Conservation (phyloP, 2,113 vertebrate genomes). For the Oryzias javanicus region DNA sequence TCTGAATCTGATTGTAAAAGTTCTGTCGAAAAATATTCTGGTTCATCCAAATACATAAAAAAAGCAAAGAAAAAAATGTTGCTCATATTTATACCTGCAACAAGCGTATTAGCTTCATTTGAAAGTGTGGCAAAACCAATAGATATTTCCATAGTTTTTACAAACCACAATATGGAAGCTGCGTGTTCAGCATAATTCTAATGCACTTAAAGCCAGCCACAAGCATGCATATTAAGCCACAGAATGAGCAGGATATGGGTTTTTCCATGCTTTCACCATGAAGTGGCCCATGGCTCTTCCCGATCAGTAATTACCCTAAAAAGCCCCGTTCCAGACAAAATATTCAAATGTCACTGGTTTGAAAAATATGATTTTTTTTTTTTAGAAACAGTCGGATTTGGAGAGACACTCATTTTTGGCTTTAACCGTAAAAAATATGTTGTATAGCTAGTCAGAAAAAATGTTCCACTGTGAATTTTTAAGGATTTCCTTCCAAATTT, state of each 20-base stretch:
- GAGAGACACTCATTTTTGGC: background rate
- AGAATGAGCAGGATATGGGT: slow-evolving; percentile 86
- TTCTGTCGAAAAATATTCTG: slow-evolving; percentile 13
- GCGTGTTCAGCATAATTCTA: slow-evolving; percentile 77
- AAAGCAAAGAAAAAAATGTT: slow-evolving; percentile 20
- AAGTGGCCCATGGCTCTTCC: slow-evolving; percentile 82
- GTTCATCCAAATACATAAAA: slow-evolving; percentile 33
- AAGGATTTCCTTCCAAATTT: slow-evolving; percentile 1
- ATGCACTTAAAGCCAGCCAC: slow-evolving; percentile 75
- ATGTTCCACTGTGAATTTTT: background rate
- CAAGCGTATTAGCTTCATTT: slow-evolving; percentile 68
- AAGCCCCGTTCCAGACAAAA: slow-evolving; percentile 50
- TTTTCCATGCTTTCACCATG: slow-evolving; percentile 83
- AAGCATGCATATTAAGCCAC: slow-evolving; percentile 69
- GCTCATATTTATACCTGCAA: slow-evolving; percentile 52
- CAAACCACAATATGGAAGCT: slow-evolving; percentile 79
- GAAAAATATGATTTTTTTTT: background rate
- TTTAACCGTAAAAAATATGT: background rate
- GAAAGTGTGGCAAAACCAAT: slow-evolving; percentile 62
- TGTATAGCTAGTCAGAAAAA: background rate
- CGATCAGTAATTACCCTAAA: slow-evolving; percentile 78
- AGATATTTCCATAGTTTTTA: slow-evolving; percentile 73
- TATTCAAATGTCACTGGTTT: slow-evolving; percentile 15
- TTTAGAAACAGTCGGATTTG: background rate
- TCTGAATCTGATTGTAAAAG: background rate